Conservation (phyloP, 2,113 vertebrate genomes). For the Peromyscus maniculatus region DNA sequence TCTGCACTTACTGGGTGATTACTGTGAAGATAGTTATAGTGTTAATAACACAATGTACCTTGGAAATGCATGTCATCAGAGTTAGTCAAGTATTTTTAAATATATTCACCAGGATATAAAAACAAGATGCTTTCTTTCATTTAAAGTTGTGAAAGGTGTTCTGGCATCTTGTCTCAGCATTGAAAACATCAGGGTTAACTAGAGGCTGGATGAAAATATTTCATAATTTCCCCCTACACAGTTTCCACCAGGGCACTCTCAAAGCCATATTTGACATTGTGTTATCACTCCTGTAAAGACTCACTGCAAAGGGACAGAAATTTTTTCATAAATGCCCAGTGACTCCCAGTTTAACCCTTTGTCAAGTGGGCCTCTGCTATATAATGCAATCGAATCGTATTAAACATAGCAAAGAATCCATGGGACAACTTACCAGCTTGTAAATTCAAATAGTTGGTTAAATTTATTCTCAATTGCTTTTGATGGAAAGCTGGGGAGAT, state of each 20-base stretch:
- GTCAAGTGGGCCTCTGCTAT: slow-evolving; percentile 26
- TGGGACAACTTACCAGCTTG: slow-evolving; percentile 27
- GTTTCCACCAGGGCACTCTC: not conserved
- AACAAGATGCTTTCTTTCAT: slow-evolving; percentile 31
- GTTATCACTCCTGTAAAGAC: slow-evolving; percentile 55
- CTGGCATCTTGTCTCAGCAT: not conserved
- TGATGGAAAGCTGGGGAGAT: not conserved
- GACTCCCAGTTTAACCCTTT: slow-evolving; percentile 2
- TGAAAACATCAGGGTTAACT: not conserved
- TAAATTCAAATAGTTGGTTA: slow-evolving; percentile 35
- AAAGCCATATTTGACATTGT: not conserved
- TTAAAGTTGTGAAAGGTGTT: not conserved
- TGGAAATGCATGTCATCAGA: slow-evolving; percentile 19
- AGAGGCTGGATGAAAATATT: not conserved
- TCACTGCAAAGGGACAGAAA: slow-evolving; percentile 39
- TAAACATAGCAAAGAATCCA: slow-evolving; percentile 60
- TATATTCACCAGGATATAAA: not conserved
- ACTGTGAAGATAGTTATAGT: not conserved
- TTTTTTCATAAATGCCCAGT: slow-evolving; percentile 44
- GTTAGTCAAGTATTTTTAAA: not conserved
- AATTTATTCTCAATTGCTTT: slow-evolving; percentile 51
- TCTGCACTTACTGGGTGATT: not conserved
- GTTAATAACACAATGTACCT: not conserved
- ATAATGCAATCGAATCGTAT: slow-evolving; percentile 19
- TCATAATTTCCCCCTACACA: not conserved